Evolutionary conservation across 2,797 vertebrate genomes (phyloP).

Genomic region (Hypotaenidia philippensis): DNA sequence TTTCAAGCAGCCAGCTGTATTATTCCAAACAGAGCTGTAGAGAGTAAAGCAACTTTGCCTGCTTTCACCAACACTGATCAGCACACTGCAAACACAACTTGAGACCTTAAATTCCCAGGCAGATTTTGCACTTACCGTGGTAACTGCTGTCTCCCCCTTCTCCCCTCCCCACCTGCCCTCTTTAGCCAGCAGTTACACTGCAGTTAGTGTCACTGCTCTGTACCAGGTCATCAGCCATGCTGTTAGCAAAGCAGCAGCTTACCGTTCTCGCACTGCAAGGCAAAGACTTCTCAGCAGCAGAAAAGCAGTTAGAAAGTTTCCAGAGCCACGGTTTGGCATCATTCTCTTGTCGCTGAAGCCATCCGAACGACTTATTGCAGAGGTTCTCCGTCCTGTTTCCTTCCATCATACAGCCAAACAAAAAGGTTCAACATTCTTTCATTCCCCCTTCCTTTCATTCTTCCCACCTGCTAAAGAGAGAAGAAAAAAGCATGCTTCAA

Average conservation of each 20-base stretch:
- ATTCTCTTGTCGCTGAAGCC: constrained; percentile 85
- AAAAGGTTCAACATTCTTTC: constrained; percentile 86
- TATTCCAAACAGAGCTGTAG: not conserved
- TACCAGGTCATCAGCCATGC: fast-evolving
- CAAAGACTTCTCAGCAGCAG: constrained; percentile 84
- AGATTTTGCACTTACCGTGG: not conserved
- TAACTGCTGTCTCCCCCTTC: not conserved
- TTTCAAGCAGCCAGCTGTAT: not conserved
- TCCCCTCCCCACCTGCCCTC: not conserved
- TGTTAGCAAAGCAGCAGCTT: constrained; percentile 36
- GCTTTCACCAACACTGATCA: not conserved
- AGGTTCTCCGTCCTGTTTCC: constrained; percentile 86
- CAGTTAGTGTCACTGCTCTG: not conserved
- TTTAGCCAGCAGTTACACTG: not conserved
- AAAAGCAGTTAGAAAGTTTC: constrained; percentile 94
- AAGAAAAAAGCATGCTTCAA: not conserved
- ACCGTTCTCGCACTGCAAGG: constrained; percentile 84
- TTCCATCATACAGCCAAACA: constrained; percentile 91
- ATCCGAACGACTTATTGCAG: constrained; percentile 85
- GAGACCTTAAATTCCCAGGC: not conserved
- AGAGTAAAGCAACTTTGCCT: not conserved
- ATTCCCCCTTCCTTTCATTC: constrained; percentile 89
- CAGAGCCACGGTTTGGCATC: constrained; percentile 89
- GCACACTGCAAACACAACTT: not conserved
- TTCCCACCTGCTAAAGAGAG: constrained; percentile 74